A percentile compares a stretch with the other conserved stretches of the same genome.
Evolutionary conservation across 2,113 vertebrate genomes (phyloP).

Genomic region (Dicentrarchus labrax): DNA sequence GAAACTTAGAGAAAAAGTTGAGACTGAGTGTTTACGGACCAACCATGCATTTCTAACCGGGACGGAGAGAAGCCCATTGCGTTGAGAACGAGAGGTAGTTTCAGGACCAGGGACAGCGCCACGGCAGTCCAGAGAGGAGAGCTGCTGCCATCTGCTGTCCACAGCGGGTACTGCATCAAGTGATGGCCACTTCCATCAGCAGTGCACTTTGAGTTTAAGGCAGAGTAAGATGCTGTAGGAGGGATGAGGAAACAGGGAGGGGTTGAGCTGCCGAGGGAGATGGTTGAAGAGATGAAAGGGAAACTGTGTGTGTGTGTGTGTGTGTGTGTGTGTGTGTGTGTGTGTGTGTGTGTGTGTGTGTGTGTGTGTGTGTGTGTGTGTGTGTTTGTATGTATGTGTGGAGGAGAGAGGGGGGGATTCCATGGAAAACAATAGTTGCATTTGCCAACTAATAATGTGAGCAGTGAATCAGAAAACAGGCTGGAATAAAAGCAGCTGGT

Average conservation of each 20-base stretch:
- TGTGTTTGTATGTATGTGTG: not conserved
- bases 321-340: too few species aligned
- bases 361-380: not conserved
- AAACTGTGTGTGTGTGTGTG: not conserved
- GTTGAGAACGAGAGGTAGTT: slow-evolving; percentile 13
- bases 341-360: too few species aligned
- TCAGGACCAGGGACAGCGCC: slow-evolving; percentile 77
- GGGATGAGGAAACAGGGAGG: not conserved
- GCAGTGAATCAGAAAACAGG: not conserved
- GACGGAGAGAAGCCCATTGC: not conserved
- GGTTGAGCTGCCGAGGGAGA: not conserved
- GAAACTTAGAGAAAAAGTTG: not conserved
- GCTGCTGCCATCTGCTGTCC: slow-evolving; percentile 78
- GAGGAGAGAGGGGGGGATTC: not conserved
- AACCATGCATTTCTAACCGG: not conserved
- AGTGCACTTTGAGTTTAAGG: not conserved
- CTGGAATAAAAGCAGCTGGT: not conserved
- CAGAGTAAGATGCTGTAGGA: not conserved
- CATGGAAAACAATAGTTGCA: not conserved
- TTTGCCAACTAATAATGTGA: slow-evolving; percentile 18
- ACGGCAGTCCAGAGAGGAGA: slow-evolving; percentile 36
- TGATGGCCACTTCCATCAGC: fast-evolving
- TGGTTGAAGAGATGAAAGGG: not conserved
- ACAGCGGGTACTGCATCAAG: slow-evolving; percentile 16
- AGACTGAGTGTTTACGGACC: not conserved